Evolutionary conservation across 2,113 vertebrate species (phyloP).

Genomic region (Oreotrochilus melanogaster): DNA sequence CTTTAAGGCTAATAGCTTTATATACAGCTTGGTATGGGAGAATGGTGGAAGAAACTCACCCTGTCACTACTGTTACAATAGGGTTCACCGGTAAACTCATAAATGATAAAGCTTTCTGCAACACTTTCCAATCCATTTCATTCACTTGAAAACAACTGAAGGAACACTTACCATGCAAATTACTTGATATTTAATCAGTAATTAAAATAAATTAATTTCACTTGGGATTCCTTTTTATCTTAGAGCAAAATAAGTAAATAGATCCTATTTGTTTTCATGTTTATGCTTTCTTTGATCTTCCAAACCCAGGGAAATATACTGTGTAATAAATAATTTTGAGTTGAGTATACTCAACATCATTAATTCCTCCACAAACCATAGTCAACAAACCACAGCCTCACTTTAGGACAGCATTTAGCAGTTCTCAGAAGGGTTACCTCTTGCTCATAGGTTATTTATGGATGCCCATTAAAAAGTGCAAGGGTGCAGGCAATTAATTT

Average conservation of each 20-base stretch:
- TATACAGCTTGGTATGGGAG: not conserved
- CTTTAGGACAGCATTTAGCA: not conserved
- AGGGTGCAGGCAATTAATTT: not conserved
- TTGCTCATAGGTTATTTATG: not conserved
- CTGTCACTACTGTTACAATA: not conserved
- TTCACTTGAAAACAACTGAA: not conserved
- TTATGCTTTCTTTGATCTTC: conserved; percentile 45
- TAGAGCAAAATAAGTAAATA: conserved; percentile 8
- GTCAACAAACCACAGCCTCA: not conserved
- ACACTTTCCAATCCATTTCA: not conserved
- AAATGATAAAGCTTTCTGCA: not conserved
- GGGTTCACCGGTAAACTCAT: not conserved
- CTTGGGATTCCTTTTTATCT: conserved; percentile 25
- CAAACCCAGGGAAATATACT: conserved; percentile 9
- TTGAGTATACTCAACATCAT: not conserved
- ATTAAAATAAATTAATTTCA: conserved; percentile 47
- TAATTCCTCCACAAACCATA: not conserved
- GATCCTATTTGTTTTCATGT: conserved; percentile 21
- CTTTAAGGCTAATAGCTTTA: not conserved
- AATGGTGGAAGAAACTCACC: not conserved
- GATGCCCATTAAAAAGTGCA: not conserved
- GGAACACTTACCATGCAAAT: not conserved
- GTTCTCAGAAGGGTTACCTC: not conserved
- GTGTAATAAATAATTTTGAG: not conserved
- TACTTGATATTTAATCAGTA: conserved; percentile 28